Base-by-base conservation (phyloP, 2,888 invertebrate genomes). In the Girardia tigrina region DNA sequence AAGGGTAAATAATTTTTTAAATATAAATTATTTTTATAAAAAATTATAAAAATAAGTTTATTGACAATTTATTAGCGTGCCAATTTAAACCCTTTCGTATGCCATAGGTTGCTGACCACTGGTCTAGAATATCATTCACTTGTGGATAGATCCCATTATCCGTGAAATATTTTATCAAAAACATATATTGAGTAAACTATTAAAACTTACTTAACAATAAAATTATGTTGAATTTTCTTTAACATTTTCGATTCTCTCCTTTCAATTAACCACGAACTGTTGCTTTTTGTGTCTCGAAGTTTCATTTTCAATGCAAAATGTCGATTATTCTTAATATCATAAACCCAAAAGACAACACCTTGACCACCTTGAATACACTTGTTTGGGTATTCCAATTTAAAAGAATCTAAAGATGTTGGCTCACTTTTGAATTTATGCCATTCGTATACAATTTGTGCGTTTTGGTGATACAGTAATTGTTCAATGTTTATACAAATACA, bases 401-500 rank as follows among this genome's bases (percentile, higher is more conserved):
- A 36, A 12, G 36, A 36, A 36, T 56, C 56, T 23, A 56, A 56
- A 20, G n/a, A 56, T 56, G 56, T 56, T 8, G 56, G 56, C 23
- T 56, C 56, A 56, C 56, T 56, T 56, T 56, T 56, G 56, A 56
- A 56, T 56, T 56, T 56, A n/a, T 56, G 56, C 56, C 56, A 56
- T 56, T 56, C 56, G n/a, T 56, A 56, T 20, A 56, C n/a, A 16
- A 56, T 23, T 20, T 56, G 6, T 20, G 56, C 23, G 2, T n/a
- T 20, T n/a, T 56, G 56, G n/a, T 56, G 56, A n/a, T 56, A n/a
- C n/a, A 56, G n/a, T 16, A 56, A 56, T 56, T 56, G 56, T n/a
- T 56, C 56, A 16, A 23, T 56, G n/a, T 56, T 56, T 12, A 56
- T 56, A n/a, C 56, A 56, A 8, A 56, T 8, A n/a, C 56, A 56